phyloP scores from a whole-genome alignment of 2,797 vertebrate species.

The Dendrocincla fuliginosa region DNA sequence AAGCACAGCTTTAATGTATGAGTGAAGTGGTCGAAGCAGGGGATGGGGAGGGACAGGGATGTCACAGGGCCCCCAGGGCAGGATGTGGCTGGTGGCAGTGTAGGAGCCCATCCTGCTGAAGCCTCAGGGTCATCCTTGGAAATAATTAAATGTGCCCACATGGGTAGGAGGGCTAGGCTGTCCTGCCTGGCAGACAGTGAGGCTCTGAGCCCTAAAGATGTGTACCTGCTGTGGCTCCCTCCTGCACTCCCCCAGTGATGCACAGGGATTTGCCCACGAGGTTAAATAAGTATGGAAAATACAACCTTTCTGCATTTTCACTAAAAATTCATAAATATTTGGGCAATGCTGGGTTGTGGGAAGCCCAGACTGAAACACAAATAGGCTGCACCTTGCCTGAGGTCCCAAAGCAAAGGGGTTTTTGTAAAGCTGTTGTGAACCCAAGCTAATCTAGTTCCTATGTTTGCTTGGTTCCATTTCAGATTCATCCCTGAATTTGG shows the following conservation, averaged over 20 bases:
- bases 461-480: background rate
- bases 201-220: background rate
- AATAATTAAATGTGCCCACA: background rate
- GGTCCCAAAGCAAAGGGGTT: background rate
- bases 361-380: background rate
- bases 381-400: background rate
- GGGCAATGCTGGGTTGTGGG: background rate
- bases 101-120: background rate
- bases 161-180: background rate
- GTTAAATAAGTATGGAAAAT: background rate
- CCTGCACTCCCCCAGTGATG: background rate
- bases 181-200: background rate
- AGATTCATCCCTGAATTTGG: background rate
- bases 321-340: background rate
- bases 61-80: background rate
- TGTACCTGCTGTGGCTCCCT: background rate
- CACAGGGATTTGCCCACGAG: rapidly evolving
- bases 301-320: background rate
- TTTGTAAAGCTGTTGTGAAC: background rate
- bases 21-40: rapidly evolving
- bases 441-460: background rate
- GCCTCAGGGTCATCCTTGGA: rapidly evolving
- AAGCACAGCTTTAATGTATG: rapidly evolving
- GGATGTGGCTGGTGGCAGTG: background rate
- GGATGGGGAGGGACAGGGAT: background rate